Evolutionary conservation across 2,888 invertebrate species (phyloP), one percentile per base, ranked within the genome.

Genomic region (Gasteruption jaculator): DNA sequence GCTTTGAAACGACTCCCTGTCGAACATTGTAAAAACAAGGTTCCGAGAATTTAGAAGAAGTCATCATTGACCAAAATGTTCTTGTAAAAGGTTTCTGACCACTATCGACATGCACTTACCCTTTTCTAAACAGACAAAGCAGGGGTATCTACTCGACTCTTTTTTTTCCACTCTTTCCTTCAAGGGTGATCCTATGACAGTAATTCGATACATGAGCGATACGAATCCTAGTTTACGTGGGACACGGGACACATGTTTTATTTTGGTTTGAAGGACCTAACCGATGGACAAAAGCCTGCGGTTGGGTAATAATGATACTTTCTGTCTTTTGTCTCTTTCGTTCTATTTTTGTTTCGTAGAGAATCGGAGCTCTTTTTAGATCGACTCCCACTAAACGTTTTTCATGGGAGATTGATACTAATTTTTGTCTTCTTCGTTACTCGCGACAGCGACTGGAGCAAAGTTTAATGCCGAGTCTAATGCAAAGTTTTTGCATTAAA

Each of bases 151-250:
- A 30, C 11, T 14, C 21, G 18, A 29, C 21, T 20, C 38, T 33
- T 34, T 22, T 14, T 25, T 16, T 32, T 18, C 21, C 27, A 40
- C 19, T 8, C 14, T 30, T 26, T 50, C 46, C 45, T 48, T 50
- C 52, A 55, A 50, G 54, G 57, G 54, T 58, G 57, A 58, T 61
- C 51, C 54, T 52, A 46, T 58, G 51, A 56, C 57, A 48, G 57
- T 56, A 61, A 60, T 60, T 50, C 53, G 55, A 61, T 56, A 56
- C 49, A 55, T 54, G 50, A 54, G 46, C 48, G 48, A 49, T 54
- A 49, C 48, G 48, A 49, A 57, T 55, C 51, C 50, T 50, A 38
- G 53, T 47, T 48, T 16, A 20, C 41, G 38, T 56, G 52, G 52
- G 54, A 57, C 49, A 52, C 41, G 50, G 48, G 56, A 58, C 56